These are phyloP conservation scores for Volucella bombylans DNA, from an alignment of 2,888 invertebrate species.

Conservation along the genomic window DNA sequence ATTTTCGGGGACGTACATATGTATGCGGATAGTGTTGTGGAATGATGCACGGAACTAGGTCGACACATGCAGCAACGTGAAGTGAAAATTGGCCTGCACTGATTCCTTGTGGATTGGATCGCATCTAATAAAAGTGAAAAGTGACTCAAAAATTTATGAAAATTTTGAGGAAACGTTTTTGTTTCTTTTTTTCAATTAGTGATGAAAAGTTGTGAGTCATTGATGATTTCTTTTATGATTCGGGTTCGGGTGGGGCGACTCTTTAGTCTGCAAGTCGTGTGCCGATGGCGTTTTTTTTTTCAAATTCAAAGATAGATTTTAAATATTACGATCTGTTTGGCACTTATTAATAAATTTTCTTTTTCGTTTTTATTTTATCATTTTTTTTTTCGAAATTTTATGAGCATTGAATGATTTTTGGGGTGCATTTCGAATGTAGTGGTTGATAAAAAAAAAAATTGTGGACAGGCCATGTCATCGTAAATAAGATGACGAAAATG, in stretches of 20 bases:
- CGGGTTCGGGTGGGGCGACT: slow-evolving; percentile 9
- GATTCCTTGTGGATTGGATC: slow-evolving; percentile 1
- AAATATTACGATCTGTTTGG: slow-evolving; percentile 34
- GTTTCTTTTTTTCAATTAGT: slow-evolving; percentile 18
- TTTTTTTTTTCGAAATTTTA: slow-evolving; percentile 7
- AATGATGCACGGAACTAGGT: slow-evolving; percentile 29
- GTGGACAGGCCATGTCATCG: neutral
- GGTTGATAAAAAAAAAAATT: neutral
- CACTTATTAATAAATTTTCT: slow-evolving; percentile 25
- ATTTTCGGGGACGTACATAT: neutral
- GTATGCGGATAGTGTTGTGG: too few species aligned
- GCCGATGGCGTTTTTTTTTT: slow-evolving; percentile 10
- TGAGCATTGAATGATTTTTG: slow-evolving; percentile 22
- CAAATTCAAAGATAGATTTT: slow-evolving; percentile 15
- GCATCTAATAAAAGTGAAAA: slow-evolving; percentile 40
- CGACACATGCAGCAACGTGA: slow-evolving; percentile 40
- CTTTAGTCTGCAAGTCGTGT: too few species aligned
- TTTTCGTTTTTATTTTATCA: neutral
- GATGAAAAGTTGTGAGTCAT: slow-evolving; percentile 53
- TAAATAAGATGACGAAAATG: too few species aligned
- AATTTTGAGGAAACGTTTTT: slow-evolving; percentile 26
- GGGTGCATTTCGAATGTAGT: neutral
- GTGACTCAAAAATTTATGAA: slow-evolving; percentile 50
- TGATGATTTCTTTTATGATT: slow-evolving; percentile 35
- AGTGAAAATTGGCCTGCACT: slow-evolving; percentile 37